Evolutionary conservation across 2,888 invertebrate species (phyloP), one percentile per base, ranked within the genome.

Genomic region (Ochlodes sylvanus): DNA sequence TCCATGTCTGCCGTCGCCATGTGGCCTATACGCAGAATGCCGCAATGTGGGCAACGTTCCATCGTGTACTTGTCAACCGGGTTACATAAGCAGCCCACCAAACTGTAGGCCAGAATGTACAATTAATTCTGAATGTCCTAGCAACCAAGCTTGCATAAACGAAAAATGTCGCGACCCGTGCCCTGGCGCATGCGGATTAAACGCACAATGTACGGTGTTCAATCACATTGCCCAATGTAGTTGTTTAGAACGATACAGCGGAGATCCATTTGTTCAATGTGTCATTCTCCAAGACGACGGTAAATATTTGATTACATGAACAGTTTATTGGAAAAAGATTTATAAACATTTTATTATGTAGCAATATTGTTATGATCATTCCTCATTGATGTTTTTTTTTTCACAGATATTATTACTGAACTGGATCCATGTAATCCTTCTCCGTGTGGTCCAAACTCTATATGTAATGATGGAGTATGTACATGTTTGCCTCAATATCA

Each of bases 401-500:
- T 81, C 81, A 60, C 84, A 90, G 89, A 86, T 68, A 54, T 70
- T 61, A 47, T 72, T n/a, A 61, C 61, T 1, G 87, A 91, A 68
- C 78, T 80, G 14, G 95, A 96, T 81, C 94, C 94, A 17, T 96
- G 96, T 77, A 94, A 94, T 77, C 95, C 95, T 61, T 94, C 94
- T 10, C 96, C 96, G 0, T 96, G 96, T 83, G 95, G 97, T 54
- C 85, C 96, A 32, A 97, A 97, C 84, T 94, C 97, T 15, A 87
- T 94, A 78, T 97, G 97, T 79, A 84, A 88, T 73, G 92, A 96
- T 74, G 96, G 96, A 50, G 79, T 94, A 60, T 97, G 97, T 77
- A 94, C 94, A 17, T 98, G 97, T 81, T 80, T 96, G 58, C 92
- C 94, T 0, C 96, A 96, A 81, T 97, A 96, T 79, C 94, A 95